Conservation (phyloP, 2,113 vertebrate species). For the Chauna torquata region DNA sequence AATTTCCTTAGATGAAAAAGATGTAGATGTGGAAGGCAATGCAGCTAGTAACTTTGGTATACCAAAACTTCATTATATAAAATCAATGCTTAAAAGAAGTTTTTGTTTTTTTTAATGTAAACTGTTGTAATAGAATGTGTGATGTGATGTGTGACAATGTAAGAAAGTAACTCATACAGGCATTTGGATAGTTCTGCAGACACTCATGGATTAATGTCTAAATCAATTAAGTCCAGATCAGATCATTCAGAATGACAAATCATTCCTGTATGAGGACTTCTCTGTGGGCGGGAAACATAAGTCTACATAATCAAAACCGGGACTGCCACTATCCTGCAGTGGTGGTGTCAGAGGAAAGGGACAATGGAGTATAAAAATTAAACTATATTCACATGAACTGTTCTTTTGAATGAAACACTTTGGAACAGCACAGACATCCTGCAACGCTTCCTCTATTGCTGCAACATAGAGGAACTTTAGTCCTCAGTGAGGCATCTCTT, state of each 20-base stretch:
- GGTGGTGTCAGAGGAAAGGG: background rate
- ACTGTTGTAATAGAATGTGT: background rate
- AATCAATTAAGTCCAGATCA: background rate
- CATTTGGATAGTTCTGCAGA: background rate
- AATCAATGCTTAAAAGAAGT: background rate
- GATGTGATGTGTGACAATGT: background rate
- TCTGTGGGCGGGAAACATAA: background rate
- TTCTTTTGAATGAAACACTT: background rate
- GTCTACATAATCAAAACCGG: slow-evolving; percentile 25
- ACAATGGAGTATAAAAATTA: background rate
- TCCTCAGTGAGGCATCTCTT: background rate
- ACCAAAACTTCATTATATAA: background rate
- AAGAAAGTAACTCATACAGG: background rate
- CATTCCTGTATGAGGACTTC: slow-evolving; percentile 3
- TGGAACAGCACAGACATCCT: background rate
- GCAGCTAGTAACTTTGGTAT: background rate
- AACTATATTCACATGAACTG: background rate
- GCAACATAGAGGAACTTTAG: background rate
- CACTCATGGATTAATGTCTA: background rate
- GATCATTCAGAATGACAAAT: slow-evolving; percentile 10
- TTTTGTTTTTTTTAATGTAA: background rate
- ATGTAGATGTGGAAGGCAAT: background rate
- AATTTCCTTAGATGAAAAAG: background rate
- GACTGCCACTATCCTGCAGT: background rate
- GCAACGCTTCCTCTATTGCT: background rate